Percentiles rank a stretch among this genome's conserved stretches.
Evolutionary conservation across 2,797 vertebrate genomes (phyloP).

Genomic region (Gorsachius magnificus): DNA sequence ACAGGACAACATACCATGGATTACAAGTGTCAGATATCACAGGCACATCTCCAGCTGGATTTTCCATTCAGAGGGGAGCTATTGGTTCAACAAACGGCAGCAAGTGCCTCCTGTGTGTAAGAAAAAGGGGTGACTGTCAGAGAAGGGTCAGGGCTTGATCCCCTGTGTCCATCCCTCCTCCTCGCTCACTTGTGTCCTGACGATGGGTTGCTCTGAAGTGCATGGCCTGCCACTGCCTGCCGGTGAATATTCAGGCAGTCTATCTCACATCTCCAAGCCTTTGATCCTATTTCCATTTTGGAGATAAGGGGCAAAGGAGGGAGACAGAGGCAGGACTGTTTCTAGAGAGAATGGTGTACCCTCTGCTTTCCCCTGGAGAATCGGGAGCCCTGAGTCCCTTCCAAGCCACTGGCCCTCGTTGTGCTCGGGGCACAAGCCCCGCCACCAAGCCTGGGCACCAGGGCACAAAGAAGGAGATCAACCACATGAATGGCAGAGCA

Average conservation of each 20-base stretch:
- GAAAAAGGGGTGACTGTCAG: background rate
- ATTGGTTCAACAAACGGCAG: background rate
- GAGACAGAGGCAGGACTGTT: background rate
- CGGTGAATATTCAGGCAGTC: conserved; percentile 9
- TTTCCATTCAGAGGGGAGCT: conserved; percentile 26
- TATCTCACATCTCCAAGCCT: background rate
- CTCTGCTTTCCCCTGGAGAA: conserved; percentile 10
- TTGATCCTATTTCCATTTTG: background rate
- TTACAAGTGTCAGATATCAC: conserved; percentile 57
- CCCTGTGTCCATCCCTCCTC: background rate
- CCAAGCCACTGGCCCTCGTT: background rate
- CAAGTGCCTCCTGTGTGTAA: conserved; percentile 13
- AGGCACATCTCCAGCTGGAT: conserved; percentile 55
- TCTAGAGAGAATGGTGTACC: background rate
- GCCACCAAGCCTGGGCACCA: background rate
- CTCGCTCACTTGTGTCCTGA: background rate
- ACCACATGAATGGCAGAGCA: background rate
- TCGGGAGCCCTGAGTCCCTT: background rate
- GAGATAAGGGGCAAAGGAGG: conserved; percentile 17
- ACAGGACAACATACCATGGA: background rate
- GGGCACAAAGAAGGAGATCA: background rate
- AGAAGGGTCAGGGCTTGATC: background rate
- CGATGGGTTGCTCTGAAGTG: conserved; percentile 4
- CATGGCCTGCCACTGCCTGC: background rate
- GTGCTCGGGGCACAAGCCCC: background rate